Base-by-base conservation (phyloP, 2,113 vertebrate genomes). In the Rhinogobius similis region DNA sequence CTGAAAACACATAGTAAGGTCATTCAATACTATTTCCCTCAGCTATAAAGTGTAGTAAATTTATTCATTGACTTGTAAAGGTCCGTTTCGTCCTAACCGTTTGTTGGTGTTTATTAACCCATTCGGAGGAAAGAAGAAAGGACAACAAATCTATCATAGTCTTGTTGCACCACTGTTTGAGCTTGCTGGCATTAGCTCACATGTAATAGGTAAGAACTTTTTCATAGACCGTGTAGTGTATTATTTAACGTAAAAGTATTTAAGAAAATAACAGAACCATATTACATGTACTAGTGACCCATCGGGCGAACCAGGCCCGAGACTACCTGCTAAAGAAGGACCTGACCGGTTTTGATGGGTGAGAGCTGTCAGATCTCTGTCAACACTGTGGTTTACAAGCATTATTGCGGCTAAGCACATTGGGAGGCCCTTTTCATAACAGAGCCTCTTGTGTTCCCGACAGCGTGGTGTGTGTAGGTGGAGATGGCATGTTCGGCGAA, bases 401-500 rank as follows among this genome's bases (percentile, higher is more conserved):
- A 26, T 76, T 14, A 23, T 46, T 10, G 48, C 21, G 2, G 44
- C 53, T 68, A 70, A 72, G 36, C 77, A 69, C 32, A 6, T 44
- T 24, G 63, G 66, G 72, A 76, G 55, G 67, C 3, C 76, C 59
- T 78, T 21, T 23, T 68, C 38, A 63, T 53, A 64, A 85, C 75
- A 67, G 75, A 77, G 78, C 41, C 43, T 52, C 38, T 74, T 79
- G 62, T 84, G 62, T 71, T 66, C 70, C 63, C 59, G 26, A 53
- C 86, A 95, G 94, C 21, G 91, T 95, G 88, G 92, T 95, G 74
- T 94, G 94, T 50, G 94, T 95, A 46, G 94, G 94, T 0, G 94
- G 94, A 4, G 94, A 95, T 13, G 94, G 94, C 74, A 95, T 94
- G 88, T 94, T 95, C 84, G 94, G 92, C 0, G 94, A 95, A 85